phyloP scores from a whole-genome alignment of 2,113 vertebrate genomes.

The Lepus americanus region DNA sequence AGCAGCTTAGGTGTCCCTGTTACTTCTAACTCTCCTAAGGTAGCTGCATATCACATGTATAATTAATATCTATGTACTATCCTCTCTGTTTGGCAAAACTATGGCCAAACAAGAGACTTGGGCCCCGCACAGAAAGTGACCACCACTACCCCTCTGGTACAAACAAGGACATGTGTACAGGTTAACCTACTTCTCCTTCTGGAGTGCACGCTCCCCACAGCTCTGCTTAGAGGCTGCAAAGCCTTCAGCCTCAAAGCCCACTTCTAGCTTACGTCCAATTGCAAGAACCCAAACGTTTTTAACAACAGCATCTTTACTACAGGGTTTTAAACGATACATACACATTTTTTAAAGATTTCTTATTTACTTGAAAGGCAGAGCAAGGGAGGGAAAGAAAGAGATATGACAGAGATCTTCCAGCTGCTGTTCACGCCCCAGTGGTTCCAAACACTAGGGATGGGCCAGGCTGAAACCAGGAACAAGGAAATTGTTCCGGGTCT shows the following conservation, averaged over 20 bases:
- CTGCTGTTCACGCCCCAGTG: too few species aligned
- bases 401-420: too few species aligned
- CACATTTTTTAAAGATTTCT: too few species aligned
- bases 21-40: background rate
- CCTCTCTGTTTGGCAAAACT: background rate
- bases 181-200: background rate
- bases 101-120: background rate
- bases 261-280: background rate
- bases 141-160: background rate
- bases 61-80: background rate
- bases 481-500: too few species aligned
- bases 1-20: too few species aligned
- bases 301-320: background rate
- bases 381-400: too few species aligned
- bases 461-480: too few species aligned
- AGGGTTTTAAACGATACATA: background rate
- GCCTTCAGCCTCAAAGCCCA: background rate
- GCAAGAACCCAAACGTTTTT: background rate
- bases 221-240: background rate
- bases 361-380: too few species aligned
- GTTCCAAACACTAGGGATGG: too few species aligned
- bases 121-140: background rate
- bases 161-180: background rate
- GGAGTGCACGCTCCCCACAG: too few species aligned
- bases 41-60: background rate